Conservation (phyloP, 2,888 invertebrate species). For the Gari tellinella region DNA sequence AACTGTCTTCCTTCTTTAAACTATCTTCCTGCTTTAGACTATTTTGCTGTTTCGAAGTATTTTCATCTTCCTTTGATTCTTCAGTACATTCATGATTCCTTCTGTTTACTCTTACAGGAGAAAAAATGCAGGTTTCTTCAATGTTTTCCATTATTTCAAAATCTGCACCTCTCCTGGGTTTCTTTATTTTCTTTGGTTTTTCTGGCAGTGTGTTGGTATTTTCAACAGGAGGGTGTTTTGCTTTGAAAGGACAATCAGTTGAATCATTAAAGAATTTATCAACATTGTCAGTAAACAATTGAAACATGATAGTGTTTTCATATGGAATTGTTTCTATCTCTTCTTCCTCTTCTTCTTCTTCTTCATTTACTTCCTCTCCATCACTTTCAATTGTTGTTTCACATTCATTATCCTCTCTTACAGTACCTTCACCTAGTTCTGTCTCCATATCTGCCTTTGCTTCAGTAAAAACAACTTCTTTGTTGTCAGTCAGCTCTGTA, state of each 20-base stretch:
- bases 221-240: too few relatives aligned
- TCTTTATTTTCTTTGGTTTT: constrained; percentile 5
- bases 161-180: constrained; percentile 40
- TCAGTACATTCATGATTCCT: too few relatives aligned
- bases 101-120: constrained; percentile 7
- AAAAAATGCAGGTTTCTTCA: constrained; percentile 41
- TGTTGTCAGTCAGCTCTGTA: not conserved
- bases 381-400: not conserved
- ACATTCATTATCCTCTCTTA: not conserved
- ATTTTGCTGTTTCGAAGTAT: too few relatives aligned
- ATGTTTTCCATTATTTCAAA: constrained; percentile 53
- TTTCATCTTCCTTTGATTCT: too few relatives aligned
- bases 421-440: not conserved
- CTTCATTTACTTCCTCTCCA: not conserved
- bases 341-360: not conserved
- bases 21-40: too few relatives aligned
- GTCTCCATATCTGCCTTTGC: too few relatives aligned
- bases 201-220: too few relatives aligned
- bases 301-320: constrained; percentile 53
- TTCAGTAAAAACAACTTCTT: too few relatives aligned
- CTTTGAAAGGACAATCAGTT: too few relatives aligned
- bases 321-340: constrained; percentile 33
- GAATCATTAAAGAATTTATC: constrained; percentile 38
- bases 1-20: too few relatives aligned
- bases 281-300: constrained; percentile 42